Conservation (phyloP, 2,797 vertebrate species). For the Xenops minutus region DNA sequence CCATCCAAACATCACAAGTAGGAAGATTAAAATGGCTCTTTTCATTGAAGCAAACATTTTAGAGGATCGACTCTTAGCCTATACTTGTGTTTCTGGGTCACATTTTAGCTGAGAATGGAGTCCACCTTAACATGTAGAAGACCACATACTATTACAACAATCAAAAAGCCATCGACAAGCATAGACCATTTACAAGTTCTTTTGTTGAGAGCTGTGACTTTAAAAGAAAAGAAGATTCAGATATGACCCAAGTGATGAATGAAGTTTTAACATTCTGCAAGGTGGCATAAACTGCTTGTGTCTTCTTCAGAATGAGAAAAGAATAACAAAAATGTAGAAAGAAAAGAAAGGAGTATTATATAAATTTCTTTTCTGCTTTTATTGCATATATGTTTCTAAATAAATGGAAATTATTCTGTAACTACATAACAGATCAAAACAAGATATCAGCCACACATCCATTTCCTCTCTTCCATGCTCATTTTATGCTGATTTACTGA, state of each 20-base stretch:
- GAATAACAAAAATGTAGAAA: background rate
- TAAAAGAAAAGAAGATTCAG: background rate
- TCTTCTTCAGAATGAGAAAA: background rate
- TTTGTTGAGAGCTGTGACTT: background rate
- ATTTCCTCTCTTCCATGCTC: background rate
- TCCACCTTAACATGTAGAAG: background rate
- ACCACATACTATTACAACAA: background rate
- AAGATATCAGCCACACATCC: background rate
- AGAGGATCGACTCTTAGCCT: background rate
- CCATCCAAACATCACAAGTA: background rate
- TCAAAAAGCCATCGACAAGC: background rate
- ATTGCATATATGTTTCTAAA: constrained; percentile 1
- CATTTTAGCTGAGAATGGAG: background rate
- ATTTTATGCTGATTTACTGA: constrained; percentile 34
- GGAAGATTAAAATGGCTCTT: background rate
- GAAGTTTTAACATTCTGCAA: background rate
- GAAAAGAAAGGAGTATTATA: background rate
- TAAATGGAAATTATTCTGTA: constrained; percentile 9
- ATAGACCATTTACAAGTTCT: background rate
- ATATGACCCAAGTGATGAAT: background rate
- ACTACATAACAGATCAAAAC: constrained; percentile 10
- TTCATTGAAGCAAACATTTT: background rate
- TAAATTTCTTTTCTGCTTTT: constrained; percentile 3
- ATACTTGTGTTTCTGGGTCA: background rate
- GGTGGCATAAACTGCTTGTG: background rate